Percentiles rank a stretch among this genome's conserved stretches.
These are phyloP conservation scores for Masticophis lateralis DNA, from an alignment of 2,797 vertebrate species.

Conservation along the genomic window DNA sequence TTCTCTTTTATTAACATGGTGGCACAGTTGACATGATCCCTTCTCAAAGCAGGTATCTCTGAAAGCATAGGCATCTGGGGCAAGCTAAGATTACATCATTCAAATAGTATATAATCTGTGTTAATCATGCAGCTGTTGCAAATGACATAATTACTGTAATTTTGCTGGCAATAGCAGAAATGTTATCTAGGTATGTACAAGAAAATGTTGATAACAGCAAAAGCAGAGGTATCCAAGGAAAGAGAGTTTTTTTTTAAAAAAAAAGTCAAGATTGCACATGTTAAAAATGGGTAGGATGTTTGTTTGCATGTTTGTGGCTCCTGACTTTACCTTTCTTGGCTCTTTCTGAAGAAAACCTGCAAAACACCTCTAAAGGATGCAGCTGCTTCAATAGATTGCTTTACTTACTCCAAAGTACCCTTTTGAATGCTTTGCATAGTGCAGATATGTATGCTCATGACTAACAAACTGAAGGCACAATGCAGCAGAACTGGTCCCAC, in stretches of 20 bases:
- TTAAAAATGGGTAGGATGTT: background rate
- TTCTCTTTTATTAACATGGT: background rate
- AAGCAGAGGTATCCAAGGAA: background rate
- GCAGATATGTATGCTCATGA: background rate
- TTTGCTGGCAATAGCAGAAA: background rate
- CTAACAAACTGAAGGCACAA: background rate
- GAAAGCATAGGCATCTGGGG: background rate
- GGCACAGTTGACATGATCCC: background rate
- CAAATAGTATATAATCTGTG: background rate
- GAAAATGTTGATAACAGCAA: background rate
- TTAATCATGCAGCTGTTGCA: background rate
- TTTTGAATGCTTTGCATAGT: background rate
- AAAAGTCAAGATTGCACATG: background rate
- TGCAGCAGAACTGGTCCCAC: background rate
- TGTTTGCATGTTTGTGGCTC: background rate
- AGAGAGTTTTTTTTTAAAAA: background rate
- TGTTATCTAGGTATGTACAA: background rate
- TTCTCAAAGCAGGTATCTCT: background rate
- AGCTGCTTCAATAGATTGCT: background rate
- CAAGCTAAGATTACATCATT: background rate
- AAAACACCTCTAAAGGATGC: background rate
- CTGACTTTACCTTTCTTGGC: background rate
- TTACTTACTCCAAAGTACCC: background rate
- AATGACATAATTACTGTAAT: background rate
- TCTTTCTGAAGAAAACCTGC: background rate